Evolutionary conservation across 2,888 invertebrate genomes (phyloP).

Genomic region (Epirrhoe alternata): DNA sequence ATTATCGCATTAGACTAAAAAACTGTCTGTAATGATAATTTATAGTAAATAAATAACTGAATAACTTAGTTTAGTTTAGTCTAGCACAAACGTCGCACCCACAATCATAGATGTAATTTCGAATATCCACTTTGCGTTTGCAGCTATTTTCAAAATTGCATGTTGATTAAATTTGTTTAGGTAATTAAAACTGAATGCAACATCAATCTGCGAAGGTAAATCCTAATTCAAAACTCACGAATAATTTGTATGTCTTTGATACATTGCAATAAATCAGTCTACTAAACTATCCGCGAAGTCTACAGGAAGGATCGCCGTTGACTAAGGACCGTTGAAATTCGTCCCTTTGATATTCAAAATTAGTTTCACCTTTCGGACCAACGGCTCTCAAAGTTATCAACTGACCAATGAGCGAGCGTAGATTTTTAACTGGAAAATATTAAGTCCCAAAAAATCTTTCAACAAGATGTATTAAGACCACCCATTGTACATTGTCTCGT

Average conservation of each 20-base stretch:
- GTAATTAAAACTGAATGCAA: neutral
- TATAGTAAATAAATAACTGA: too few relatives aligned
- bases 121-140: too few relatives aligned
- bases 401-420: neutral
- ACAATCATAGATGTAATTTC: too few relatives aligned
- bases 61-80: too few relatives aligned
- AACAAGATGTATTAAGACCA: too few relatives aligned
- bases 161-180: neutral
- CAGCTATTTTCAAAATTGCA: too few relatives aligned
- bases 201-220: neutral
- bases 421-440: neutral
- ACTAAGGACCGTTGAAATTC: slow-evolving; percentile 49
- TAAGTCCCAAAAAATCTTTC: neutral
- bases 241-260: slow-evolving; percentile 24
- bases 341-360: slow-evolving; percentile 69
- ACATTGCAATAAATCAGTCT: slow-evolving; percentile 19
- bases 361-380: slow-evolving; percentile 54
- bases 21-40: too few relatives aligned
- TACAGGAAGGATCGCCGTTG: slow-evolving; percentile 46
- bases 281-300: slow-evolving; percentile 32
- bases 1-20: too few relatives aligned
- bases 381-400: slow-evolving; percentile 51
- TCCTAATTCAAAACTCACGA: slow-evolving; percentile 9
- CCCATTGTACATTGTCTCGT: too few relatives aligned
- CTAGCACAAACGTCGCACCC: too few relatives aligned